phyloP scores from a whole-genome alignment of 1,140 invertebrate species.

The Caerostris extrusa region DNA sequence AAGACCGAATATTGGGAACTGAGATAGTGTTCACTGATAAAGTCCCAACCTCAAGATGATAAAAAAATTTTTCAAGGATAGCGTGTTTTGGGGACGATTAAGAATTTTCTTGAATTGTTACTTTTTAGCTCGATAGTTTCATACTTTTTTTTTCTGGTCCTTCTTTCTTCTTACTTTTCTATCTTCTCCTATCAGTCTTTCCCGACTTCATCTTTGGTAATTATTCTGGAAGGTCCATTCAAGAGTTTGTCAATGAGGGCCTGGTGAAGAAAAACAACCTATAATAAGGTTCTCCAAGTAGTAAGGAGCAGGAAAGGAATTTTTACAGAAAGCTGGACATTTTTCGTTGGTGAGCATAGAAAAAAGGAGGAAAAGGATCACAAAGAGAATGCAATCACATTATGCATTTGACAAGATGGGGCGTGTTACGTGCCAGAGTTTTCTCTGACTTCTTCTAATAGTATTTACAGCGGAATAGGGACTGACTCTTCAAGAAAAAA shows the following conservation, averaged over 20 bases:
- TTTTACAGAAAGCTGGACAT: slow-evolving; percentile 34
- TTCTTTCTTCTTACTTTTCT: too few species aligned
- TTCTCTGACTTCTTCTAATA: background rate
- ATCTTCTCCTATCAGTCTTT: background rate
- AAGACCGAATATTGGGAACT: background rate
- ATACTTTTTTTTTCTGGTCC: background rate
- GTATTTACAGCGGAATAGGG: background rate
- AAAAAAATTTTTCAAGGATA: background rate
- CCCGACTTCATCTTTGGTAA: slow-evolving; percentile 19
- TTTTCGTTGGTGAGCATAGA: background rate
- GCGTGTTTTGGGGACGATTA: slow-evolving; percentile 38
- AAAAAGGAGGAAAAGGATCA: background rate
- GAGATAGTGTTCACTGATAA: slow-evolving; percentile 22
- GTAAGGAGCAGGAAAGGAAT: background rate
- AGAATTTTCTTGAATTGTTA: slow-evolving; percentile 44
- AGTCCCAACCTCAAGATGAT: too few species aligned
- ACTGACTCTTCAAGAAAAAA: too few species aligned
- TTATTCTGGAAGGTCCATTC: slow-evolving; percentile 17
- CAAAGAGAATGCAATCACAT: background rate
- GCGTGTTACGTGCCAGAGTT: slow-evolving; percentile 3
- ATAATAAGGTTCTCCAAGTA: slow-evolving; percentile 36
- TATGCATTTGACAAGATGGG: slow-evolving; percentile 6
- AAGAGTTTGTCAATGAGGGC: background rate
- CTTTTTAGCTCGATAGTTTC: background rate
- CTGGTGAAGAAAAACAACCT: background rate